A percentile compares a stretch with the other conserved stretches of the same genome.
Evolutionary conservation across 2,113 vertebrate species (phyloP).

Genomic region (Zapornia atra): DNA sequence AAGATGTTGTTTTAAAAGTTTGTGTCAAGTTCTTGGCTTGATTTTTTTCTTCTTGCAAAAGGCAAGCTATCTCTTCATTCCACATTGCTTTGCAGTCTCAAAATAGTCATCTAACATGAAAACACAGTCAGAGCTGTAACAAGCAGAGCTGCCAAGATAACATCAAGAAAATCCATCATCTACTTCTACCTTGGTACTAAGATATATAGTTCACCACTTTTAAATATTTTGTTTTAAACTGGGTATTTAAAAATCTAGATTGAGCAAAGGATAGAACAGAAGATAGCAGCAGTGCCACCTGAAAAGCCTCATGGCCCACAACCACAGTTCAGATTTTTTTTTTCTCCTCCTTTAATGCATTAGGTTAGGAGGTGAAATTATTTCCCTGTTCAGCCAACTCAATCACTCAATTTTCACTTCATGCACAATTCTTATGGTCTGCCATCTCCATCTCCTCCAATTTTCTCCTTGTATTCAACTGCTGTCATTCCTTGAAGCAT

Average conservation of each 20-base stretch:
- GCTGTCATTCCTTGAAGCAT: background rate
- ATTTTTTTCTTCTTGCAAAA: background rate
- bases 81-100: background rate
- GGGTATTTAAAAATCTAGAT: background rate
- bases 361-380: background rate
- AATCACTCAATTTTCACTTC: background rate
- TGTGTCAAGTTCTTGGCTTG: background rate
- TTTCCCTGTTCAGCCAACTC: background rate
- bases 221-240: background rate
- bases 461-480: constrained; percentile 4
- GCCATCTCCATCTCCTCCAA: background rate
- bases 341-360: background rate
- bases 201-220: background rate
- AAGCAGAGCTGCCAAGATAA: constrained; percentile 40
- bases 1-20: background rate
- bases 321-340: background rate
- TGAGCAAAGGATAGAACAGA: background rate
- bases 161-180: constrained; percentile 15
- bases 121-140: constrained; percentile 12
- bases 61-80: constrained; percentile 10
- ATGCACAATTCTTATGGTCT: background rate
- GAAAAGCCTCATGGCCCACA: background rate
- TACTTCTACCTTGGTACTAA: constrained; percentile 14
- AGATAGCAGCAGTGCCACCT: background rate
- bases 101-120: constrained; percentile 42